Evolutionary conservation across 1,140 invertebrate species (phyloP).

Genomic region (Meloidogyne floridensis): DNA sequence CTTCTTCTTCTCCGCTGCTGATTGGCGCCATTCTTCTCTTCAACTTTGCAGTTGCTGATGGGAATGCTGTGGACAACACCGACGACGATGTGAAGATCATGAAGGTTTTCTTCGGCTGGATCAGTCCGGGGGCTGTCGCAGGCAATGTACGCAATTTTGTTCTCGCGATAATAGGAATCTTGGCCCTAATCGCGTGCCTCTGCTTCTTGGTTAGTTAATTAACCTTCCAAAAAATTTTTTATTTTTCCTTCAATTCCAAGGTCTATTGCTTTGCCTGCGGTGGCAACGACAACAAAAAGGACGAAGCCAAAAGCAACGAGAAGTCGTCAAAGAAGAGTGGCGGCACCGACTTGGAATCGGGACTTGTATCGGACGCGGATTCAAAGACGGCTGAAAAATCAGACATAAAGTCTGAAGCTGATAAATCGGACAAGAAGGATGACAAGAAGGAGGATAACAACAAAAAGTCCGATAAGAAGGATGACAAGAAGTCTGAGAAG

Average conservation of each 20-base stretch:
- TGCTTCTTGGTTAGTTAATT: background rate
- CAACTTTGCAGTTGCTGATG: background rate
- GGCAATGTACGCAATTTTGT: background rate
- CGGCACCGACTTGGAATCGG: background rate
- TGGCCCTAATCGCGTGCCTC: background rate
- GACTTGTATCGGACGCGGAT: background rate
- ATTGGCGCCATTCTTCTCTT: background rate
- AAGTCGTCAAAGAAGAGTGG: background rate
- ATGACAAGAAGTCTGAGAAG: background rate
- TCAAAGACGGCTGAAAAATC: background rate
- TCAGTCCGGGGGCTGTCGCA: background rate
- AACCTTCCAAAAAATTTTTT: background rate
- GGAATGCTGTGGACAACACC: background rate
- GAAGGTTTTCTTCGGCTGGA: background rate
- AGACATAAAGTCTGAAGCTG: background rate
- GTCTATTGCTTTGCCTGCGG: background rate
- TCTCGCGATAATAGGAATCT: background rate
- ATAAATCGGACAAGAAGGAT: slow-evolving; percentile 1
- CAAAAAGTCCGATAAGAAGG: background rate
- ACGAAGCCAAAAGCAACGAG: background rate
- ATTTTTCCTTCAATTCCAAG: background rate
- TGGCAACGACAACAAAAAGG: background rate
- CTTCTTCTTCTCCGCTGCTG: background rate
- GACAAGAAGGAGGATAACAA: background rate
- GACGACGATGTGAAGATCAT: background rate